Evolutionary conservation across 2,797 vertebrate genomes (phyloP).

Genomic region (Bucorvus abyssinicus): DNA sequence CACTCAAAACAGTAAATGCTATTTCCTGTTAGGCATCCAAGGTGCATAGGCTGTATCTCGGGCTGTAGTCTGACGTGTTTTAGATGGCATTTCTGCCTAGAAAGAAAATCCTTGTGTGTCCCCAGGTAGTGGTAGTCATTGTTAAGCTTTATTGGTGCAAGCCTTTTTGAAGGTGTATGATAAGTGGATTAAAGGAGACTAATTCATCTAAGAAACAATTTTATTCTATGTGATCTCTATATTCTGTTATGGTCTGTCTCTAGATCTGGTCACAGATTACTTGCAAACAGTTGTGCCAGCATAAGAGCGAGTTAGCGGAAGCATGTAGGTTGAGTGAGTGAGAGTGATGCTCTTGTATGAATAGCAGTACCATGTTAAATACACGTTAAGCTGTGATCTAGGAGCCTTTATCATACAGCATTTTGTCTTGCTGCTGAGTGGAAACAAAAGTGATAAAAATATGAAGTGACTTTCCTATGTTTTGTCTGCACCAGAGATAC

Average conservation of each 20-base stretch:
- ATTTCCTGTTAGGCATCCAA: background rate
- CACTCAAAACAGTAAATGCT: background rate
- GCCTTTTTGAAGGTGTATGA: background rate
- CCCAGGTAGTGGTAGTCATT: background rate
- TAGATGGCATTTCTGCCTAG: background rate
- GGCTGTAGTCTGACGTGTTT: background rate
- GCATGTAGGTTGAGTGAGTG: background rate
- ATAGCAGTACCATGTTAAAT: fast-evolving
- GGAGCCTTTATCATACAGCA: background rate
- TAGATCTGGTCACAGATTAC: background rate
- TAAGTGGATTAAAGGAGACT: background rate
- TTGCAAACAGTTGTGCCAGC: background rate
- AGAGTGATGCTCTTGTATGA: background rate
- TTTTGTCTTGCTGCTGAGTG: background rate
- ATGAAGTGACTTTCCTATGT: background rate
- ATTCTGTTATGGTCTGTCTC: background rate
- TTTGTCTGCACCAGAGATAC: background rate
- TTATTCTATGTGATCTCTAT: background rate
- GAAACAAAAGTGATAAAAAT: background rate
- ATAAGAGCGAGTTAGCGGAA: background rate
- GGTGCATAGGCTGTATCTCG: background rate
- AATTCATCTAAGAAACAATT: background rate
- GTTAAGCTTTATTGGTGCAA: background rate
- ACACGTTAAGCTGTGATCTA: background rate
- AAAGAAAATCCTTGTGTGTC: background rate